Conservation (phyloP, 2,888 invertebrate species). For the Notodonta ziczac region DNA sequence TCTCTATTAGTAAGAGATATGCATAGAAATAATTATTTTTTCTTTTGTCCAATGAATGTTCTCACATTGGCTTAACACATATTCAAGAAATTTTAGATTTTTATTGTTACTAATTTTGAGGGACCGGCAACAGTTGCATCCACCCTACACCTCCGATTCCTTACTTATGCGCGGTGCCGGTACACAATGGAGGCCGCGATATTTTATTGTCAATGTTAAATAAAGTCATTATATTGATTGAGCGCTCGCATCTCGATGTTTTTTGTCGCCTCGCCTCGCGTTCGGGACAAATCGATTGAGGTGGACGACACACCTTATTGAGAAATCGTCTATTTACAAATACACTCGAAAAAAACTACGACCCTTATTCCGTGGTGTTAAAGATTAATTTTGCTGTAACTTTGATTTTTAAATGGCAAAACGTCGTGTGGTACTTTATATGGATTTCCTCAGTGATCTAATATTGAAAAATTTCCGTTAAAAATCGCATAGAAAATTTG, state of each 20-base stretch:
- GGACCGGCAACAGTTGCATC: conserved; percentile 17
- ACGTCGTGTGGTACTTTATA: background rate
- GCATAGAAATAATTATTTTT: too few relatives aligned
- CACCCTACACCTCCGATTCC: conserved; percentile 53
- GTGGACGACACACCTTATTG: conserved; percentile 69
- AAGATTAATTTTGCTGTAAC: conserved; percentile 7
- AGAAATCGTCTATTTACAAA: conserved; percentile 39
- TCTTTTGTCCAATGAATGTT: too few relatives aligned
- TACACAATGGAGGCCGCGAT: conserved; percentile 72
- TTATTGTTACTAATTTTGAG: background rate
- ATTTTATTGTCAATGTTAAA: conserved; percentile 83
- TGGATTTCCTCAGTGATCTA: conserved; percentile 20
- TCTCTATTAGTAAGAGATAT: too few relatives aligned
- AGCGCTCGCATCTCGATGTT: conserved; percentile 52
- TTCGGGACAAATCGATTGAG: conserved; percentile 77
- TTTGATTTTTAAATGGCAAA: background rate
- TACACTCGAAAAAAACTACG: background rate
- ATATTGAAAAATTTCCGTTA: conserved; percentile 69
- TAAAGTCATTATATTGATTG: conserved; percentile 85
- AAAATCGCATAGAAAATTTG: conserved; percentile 65
- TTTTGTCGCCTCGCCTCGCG: conserved; percentile 53
- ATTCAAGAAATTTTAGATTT: too few relatives aligned
- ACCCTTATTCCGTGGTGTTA: background rate
- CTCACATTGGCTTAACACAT: too few relatives aligned
- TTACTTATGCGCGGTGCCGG: conserved; percentile 51